These are phyloP conservation scores for Drosophila sproati DNA, from an alignment of 1,140 invertebrate genomes.

Conservation along the genomic window DNA sequence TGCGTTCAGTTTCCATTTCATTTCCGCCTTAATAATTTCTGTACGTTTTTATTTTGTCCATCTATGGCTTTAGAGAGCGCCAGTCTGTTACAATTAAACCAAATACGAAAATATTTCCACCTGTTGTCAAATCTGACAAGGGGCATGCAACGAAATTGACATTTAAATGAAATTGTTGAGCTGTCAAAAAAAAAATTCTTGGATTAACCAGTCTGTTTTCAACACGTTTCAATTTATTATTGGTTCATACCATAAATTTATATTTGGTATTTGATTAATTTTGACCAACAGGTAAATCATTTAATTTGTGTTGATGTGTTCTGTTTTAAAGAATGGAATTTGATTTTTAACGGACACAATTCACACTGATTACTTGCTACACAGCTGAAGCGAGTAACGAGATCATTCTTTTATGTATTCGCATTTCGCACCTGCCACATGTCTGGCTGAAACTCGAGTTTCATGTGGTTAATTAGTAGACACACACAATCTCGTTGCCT, in stretches of 20 bases:
- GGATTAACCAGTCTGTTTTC: not conserved
- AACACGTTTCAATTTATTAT: too few relatives aligned
- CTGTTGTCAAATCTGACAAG: slow-evolving; percentile 9
- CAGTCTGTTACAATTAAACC: slow-evolving; percentile 61
- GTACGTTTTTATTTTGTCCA: slow-evolving; percentile 26
- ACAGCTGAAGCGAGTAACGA: not conserved
- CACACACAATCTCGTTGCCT: slow-evolving; percentile 20
- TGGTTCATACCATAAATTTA: too few relatives aligned
- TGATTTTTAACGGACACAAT: not conserved
- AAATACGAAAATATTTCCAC: slow-evolving; percentile 48
- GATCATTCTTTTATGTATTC: not conserved
- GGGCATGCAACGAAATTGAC: slow-evolving; percentile 10
- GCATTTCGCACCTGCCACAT: slow-evolving; percentile 53
- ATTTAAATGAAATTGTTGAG: slow-evolving; percentile 17
- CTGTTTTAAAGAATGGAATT: too few relatives aligned
- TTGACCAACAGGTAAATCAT: too few relatives aligned
- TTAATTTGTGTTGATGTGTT: too few relatives aligned
- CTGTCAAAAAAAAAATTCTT: slow-evolving; percentile 17
- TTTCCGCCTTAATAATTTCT: slow-evolving; percentile 73
- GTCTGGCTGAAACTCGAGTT: slow-evolving; percentile 32
- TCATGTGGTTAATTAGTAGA: slow-evolving; percentile 61
- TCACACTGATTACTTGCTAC: too few relatives aligned
- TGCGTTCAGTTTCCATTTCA: slow-evolving; percentile 58
- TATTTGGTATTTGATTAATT: too few relatives aligned
- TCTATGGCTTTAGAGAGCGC: not conserved